Conservation (phyloP, 1,140 invertebrate genomes). For the Achatina immaculata region DNA sequence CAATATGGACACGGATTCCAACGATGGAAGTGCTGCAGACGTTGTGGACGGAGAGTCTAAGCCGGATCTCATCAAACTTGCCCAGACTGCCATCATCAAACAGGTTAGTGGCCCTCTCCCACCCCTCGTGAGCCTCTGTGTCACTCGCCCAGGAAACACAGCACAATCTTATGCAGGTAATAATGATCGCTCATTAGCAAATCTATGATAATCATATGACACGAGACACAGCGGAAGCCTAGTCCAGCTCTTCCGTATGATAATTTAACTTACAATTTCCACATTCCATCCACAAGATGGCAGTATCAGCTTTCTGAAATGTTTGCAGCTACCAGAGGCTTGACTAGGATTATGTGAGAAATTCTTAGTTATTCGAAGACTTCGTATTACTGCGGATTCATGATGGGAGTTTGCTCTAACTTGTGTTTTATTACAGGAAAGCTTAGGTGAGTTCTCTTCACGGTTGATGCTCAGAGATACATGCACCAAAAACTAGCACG, state of each 20-base stretch:
- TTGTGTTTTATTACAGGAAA: no score
- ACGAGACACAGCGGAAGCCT: conserved; percentile 33
- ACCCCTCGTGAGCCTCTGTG: neutral
- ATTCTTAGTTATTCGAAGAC: no score
- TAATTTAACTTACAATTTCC: conserved; percentile 22
- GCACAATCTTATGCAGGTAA: conserved; percentile 52
- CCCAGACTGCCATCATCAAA: conserved; percentile 70
- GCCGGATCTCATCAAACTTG: conserved; percentile 67
- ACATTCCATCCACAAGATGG: no score
- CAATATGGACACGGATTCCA: conserved; percentile 67
- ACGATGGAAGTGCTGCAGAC: conserved; percentile 62
- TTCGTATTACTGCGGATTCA: no score
- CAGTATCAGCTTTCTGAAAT: no score
- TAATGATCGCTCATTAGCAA: conserved; percentile 63
- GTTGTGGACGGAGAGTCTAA: conserved; percentile 67
- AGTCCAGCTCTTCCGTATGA: conserved; percentile 20
- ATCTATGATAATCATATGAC: conserved; percentile 68
- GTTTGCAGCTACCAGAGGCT: no score
- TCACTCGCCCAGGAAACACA: conserved; percentile 46
- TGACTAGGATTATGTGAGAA: no score
- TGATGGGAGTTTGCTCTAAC: no score
- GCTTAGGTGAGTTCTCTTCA: no score
- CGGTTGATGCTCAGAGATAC: no score
- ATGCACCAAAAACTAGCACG: no score
- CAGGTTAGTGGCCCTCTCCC: conserved; percentile 58